Evolutionary conservation across 2,888 invertebrate genomes (phyloP), one percentile per base, ranked within the genome.

Genomic region (Saturnia pavonia): DNA sequence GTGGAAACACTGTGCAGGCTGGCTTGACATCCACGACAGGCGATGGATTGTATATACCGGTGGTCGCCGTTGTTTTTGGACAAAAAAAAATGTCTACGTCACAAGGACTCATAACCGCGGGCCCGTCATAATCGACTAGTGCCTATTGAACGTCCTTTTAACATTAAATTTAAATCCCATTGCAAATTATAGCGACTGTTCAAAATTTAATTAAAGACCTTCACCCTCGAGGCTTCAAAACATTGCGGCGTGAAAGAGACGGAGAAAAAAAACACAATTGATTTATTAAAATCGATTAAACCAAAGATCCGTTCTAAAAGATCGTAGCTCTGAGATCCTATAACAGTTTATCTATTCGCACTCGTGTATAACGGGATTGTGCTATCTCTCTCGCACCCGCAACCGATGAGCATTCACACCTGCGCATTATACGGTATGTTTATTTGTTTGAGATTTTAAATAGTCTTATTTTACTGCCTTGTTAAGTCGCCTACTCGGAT

Each of bases 331-430:
- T 27, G 70, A 70, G 70, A 70, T 70, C 40, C 68, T 14, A n/a
- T 19, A n/a, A 16, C 7, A 4, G 51, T 7, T 12, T 40, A 9
- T 40, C 40, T 8, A 11, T 34, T 68, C 68, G 8, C 57, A 54
- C 68, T 45, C 34, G 51, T 19, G 22, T 14, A 12, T 54, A 12
- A 63, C 11, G 27, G 6, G 9, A 65, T 14, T 70, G 8, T 51
- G 76, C 73, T 72, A 70, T 91, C 92, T 82, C 86, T 74, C 77
- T 94, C 86, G 73, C 89, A 74, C 85, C 82, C 76, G 84, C 88
- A 85, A 85, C 84, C 84, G 74, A 83, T 86, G 87, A 85, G 82
- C 85, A 88, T 91, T 91, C 89, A 91, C 91, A 91, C 91, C 91
- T 90, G 91, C 86, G 79, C 86, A 86, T 89, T 87, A 89, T 85